These are phyloP conservation scores for Menura novaehollandiae DNA, from an alignment of 2,113 vertebrate species.

Conservation along the genomic window DNA sequence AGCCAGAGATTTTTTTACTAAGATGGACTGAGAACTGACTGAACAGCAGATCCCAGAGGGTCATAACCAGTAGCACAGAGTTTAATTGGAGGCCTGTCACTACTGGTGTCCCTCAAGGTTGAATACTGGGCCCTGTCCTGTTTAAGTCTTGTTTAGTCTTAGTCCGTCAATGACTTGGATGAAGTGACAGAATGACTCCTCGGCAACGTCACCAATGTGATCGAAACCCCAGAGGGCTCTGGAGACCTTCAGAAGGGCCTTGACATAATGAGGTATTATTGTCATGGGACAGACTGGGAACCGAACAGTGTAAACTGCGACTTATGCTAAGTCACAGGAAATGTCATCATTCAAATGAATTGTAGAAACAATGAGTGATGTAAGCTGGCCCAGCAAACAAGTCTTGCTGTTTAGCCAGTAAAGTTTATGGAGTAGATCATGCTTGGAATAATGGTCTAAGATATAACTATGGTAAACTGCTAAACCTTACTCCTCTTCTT, in stretches of 20 bases:
- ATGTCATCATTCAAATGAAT: neutral
- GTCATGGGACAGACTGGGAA: neutral
- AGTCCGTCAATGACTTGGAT: neutral
- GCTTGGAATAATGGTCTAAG: neutral
- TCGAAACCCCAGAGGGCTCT: fast-evolving
- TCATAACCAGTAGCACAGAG: neutral
- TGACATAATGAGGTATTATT: neutral
- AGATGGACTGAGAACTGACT: neutral
- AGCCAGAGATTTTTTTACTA: neutral
- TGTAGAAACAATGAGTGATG: fast-evolving
- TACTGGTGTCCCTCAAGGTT: fast-evolving
- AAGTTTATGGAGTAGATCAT: neutral
- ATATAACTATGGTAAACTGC: neutral
- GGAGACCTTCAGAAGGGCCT: too few species aligned
- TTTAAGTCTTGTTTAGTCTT: neutral
- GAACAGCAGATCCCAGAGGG: neutral
- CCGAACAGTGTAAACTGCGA: neutral
- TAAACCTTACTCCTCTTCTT: neutral
- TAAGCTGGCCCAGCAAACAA: neutral
- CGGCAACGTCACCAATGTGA: neutral
- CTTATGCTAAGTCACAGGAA: neutral
- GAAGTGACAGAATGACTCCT: neutral
- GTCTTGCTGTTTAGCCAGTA: neutral
- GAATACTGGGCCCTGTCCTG: fast-evolving
- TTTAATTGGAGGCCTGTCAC: fast-evolving